Evolutionary conservation across 92 coral and sea anemone genomes (phyloP).

Genomic region (Epizoanthus ramosus): DNA sequence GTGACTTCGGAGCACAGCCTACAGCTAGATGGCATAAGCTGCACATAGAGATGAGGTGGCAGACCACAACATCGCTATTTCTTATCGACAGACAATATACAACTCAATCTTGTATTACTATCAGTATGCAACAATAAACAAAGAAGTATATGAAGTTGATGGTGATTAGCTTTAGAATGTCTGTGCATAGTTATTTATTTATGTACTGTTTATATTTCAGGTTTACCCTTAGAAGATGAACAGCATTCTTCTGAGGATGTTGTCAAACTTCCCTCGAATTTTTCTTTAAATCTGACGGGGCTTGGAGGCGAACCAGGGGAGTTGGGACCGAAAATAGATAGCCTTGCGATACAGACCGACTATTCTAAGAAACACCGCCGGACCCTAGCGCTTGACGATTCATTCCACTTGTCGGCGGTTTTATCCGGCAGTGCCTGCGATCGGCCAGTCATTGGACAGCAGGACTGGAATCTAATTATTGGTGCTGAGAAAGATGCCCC

Average conservation of each 20-base stretch:
- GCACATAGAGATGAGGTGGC: too few species aligned
- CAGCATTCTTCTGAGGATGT: constrained; percentile 1
- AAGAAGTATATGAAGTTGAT: too few species aligned
- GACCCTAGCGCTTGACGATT: constrained; percentile 60
- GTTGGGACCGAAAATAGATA: constrained; percentile 61
- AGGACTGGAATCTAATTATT: constrained; percentile 71
- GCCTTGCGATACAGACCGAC: constrained; percentile 70
- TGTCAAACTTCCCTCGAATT: constrained; percentile 49
- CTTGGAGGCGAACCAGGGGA: constrained; percentile 77
- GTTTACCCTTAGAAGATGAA: constrained; percentile 6
- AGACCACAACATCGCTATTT: too few species aligned
- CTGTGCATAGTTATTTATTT: neutral
- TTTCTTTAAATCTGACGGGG: constrained; percentile 65
- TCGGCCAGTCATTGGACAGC: constrained; percentile 44
- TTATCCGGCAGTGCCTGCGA: constrained; percentile 19
- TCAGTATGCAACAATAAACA: too few species aligned
- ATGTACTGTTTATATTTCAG: neutral
- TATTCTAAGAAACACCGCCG: constrained; percentile 66
- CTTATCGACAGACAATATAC: too few species aligned
- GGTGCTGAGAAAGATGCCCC: constrained; percentile 76
- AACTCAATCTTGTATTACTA: too few species aligned
- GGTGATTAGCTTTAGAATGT: neutral
- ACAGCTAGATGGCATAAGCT: too few species aligned
- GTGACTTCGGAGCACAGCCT: too few species aligned
- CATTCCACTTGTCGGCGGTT: constrained; percentile 64